Conservation (phyloP, 1,140 invertebrate genomes). For the Drosophila sechellia region DNA sequence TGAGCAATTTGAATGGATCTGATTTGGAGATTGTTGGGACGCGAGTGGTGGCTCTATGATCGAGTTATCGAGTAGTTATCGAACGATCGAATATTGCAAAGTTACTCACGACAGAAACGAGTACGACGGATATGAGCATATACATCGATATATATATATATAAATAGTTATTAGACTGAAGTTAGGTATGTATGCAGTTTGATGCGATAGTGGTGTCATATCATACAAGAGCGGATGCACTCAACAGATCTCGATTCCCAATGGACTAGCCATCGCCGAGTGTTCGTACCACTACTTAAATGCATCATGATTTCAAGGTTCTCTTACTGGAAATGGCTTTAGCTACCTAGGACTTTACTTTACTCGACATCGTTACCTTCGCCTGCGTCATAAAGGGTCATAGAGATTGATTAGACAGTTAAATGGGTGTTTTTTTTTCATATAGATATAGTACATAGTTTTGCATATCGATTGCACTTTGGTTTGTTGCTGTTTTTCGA, state of each 20-base stretch:
- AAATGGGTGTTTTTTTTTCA: background rate
- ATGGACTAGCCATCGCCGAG: background rate
- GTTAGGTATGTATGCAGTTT: constrained; percentile 11
- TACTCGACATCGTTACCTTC: constrained; percentile 27
- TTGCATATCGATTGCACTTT: constrained; percentile 53
- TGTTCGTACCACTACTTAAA: constrained; percentile 23
- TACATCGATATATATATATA: constrained; percentile 6
- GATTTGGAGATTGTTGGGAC: constrained; percentile 1
- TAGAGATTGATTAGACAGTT: constrained; percentile 3
- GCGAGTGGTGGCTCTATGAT: constrained; percentile 20
- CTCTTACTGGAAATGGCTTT: constrained; percentile 27
- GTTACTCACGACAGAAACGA: constrained; percentile 34
- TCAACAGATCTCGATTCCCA: constrained; percentile 8
- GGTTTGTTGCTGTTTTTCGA: constrained; percentile 70
- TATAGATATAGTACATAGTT: constrained; percentile 22
- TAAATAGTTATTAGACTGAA: background rate
- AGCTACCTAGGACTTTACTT: constrained; percentile 37
- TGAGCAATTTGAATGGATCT: constrained; percentile 32
- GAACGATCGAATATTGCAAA: constrained; percentile 17
- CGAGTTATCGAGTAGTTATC: constrained; percentile 21
- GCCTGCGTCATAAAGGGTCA: constrained; percentile 14
- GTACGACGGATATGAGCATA: constrained; percentile 17
- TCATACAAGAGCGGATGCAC: constrained; percentile 35
- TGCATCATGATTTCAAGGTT: constrained; percentile 32
- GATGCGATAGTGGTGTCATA: constrained; percentile 36